phyloP scores from a whole-genome alignment of 2,888 invertebrate genomes.

The Oscheius sp. region DNA sequence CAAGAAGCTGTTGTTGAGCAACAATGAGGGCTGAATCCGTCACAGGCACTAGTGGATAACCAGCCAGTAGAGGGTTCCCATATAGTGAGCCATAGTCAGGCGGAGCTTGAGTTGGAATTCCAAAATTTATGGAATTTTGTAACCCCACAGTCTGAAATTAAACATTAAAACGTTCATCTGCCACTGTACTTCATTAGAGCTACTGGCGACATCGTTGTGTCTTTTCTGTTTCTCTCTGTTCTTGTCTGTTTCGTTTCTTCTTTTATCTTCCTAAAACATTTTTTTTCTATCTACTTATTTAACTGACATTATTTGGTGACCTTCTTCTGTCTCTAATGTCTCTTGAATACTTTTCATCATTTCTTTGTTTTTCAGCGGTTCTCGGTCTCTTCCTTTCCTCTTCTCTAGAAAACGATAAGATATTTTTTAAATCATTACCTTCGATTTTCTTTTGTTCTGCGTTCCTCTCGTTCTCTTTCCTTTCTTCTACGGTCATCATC shows the following conservation, averaged over 20 bases:
- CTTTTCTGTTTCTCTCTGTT: not conserved
- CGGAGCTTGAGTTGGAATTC: not conserved
- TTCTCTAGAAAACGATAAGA: not conserved
- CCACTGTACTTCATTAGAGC: no score
- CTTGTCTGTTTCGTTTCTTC: not conserved
- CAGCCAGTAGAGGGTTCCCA: not conserved
- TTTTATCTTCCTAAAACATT: no score
- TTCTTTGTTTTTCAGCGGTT: not conserved
- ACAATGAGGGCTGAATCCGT: not conserved
- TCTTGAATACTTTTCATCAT: not conserved
- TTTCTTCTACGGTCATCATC: not conserved
- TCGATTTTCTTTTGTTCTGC: not conserved
- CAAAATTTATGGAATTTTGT: no score
- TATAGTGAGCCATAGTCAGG: not conserved
- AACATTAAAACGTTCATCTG: no score
- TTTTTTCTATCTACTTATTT: no score
- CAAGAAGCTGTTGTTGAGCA: not conserved
- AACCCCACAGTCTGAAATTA: no score
- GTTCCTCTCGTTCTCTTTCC: not conserved
- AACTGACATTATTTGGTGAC: not conserved
- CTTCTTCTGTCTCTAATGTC: not conserved
- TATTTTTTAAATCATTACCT: not conserved
- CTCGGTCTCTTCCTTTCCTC: not conserved
- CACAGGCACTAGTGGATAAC: not conserved
- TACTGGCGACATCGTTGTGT: no score